Percentiles rank a stretch among this genome's conserved stretches.
Evolutionary conservation across 2,888 invertebrate genomes (phyloP).

Genomic region (Leucophenga montana): DNA sequence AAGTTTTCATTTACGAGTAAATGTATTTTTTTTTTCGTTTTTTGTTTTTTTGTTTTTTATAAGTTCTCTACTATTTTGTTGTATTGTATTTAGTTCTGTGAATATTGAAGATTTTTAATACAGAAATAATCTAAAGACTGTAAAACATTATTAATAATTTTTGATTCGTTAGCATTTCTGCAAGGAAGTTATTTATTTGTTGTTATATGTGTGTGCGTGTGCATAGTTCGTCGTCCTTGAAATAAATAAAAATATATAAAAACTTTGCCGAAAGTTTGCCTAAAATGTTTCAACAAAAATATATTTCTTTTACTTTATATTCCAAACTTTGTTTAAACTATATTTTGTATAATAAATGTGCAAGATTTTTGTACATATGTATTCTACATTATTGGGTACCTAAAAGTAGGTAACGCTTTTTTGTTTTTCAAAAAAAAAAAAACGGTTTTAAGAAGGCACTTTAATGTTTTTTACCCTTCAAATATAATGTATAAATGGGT

Average conservation of each 20-base stretch:
- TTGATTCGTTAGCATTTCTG: conserved; percentile 32
- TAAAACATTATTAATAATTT: conserved; percentile 29
- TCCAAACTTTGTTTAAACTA: conserved; percentile 36
- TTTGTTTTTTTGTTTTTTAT: background rate
- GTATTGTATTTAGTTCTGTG: background rate
- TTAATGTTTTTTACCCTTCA: no score
- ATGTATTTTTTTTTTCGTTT: background rate
- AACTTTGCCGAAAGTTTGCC: conserved; percentile 66
- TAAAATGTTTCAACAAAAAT: conserved; percentile 52
- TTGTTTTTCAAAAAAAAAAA: conserved; percentile 23
- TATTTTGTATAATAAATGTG: conserved; percentile 29
- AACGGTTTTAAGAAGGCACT: conserved; percentile 38
- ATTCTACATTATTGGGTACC: conserved; percentile 35
- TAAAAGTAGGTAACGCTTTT: conserved; percentile 36
- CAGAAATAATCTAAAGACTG: no score
- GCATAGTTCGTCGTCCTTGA: conserved; percentile 7
- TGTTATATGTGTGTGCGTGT: conserved; percentile 9
- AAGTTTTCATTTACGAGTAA: background rate
- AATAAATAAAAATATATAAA: conserved; percentile 46
- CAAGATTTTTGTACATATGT: conserved; percentile 42
- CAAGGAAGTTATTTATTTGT: conserved; percentile 24
- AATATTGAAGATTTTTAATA: no score
- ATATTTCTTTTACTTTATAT: conserved; percentile 47
- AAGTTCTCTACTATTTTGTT: conserved; percentile 3
- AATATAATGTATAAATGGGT: no score